Conservation (phyloP, 2,888 invertebrate genomes). For the Dioctria linearis region DNA sequence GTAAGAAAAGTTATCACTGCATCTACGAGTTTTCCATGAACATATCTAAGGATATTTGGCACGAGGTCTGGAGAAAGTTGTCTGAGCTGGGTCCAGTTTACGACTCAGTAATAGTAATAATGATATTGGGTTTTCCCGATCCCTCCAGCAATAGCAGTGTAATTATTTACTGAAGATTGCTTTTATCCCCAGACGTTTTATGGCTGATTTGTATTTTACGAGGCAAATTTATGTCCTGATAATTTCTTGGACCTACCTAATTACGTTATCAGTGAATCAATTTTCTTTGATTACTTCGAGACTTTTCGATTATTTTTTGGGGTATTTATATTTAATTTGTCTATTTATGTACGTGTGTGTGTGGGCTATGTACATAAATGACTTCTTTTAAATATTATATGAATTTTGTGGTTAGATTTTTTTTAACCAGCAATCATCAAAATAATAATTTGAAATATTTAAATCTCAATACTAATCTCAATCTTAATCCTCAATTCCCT, state of each 20-base stretch:
- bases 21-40: neutral
- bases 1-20: too few relatives aligned
- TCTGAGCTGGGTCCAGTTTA: slow-evolving; percentile 9
- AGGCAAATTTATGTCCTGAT: slow-evolving; percentile 15
- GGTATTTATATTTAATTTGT: too few relatives aligned
- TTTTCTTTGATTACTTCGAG: too few relatives aligned
- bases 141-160: neutral
- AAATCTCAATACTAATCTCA: too few relatives aligned
- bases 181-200: slow-evolving; percentile 25
- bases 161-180: slow-evolving; percentile 5
- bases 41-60: neutral
- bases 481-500: too few relatives aligned
- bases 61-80: neutral
- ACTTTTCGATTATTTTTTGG: too few relatives aligned
- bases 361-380: too few relatives aligned
- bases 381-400: too few relatives aligned
- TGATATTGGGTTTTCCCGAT: slow-evolving; percentile 9
- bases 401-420: too few relatives aligned
- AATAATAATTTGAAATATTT: too few relatives aligned
- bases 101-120: slow-evolving; percentile 25
- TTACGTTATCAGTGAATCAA: slow-evolving; percentile 10
- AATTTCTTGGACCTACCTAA: slow-evolving; percentile 1
- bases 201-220: slow-evolving; percentile 39
- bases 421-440: too few relatives aligned
- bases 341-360: too few relatives aligned